Evolutionary conservation across 35 echinoderm and acorn worm genomes (phyloP), one percentile per base, ranked within the genome.

Genomic region (Acanthaster planci): DNA sequence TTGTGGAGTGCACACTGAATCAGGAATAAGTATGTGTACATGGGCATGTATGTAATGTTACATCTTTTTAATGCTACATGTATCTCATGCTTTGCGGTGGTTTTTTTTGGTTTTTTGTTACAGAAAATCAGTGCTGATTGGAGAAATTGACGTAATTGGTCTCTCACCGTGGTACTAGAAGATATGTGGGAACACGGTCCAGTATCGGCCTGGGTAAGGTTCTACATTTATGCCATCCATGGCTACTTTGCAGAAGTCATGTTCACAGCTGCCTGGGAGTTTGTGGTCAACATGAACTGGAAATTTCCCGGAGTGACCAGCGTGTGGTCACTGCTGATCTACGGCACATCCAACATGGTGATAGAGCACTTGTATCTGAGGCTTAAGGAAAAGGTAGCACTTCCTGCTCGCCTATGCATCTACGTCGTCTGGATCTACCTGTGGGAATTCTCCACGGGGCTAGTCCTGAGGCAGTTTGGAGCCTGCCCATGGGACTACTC

Each of bases 221-320:
- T 99, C 51, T 99, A 99, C 89, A 99, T 99, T 51, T 99, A 99
- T 50, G 96, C 96, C 26, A 99, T 99, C 60, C 96, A 99, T 79
- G 96, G 96, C 60, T 99, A 94, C 80, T 93, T 90, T 44, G 89
- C 92, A 6, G 96, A 99, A 81, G 89, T 99, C 6, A 99, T 99
- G 96, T 99, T 99, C 72, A 99, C 96, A 5, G 96, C 96, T 32
- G 88, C 55, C 26, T 99, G 96, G 96, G 96, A 99, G 81, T 99
- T 99, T 91, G 96, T 94, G 6, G 96, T 99, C 44, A 99, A 94
- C 72, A 55, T 92, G 53, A 99, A 99, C 57, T 91, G 80, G 85
- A 91, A 93, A 23, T 99, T 99, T 80, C 96, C 96, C 2, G 96
- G 96, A 1, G 85, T 89, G 1, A 94, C 96, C 3, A 99, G 96